Percentiles rank a stretch among this genome's conserved stretches.
phyloP scores from a whole-genome alignment of 1,140 invertebrate species.

The Ylistrum balloti region DNA sequence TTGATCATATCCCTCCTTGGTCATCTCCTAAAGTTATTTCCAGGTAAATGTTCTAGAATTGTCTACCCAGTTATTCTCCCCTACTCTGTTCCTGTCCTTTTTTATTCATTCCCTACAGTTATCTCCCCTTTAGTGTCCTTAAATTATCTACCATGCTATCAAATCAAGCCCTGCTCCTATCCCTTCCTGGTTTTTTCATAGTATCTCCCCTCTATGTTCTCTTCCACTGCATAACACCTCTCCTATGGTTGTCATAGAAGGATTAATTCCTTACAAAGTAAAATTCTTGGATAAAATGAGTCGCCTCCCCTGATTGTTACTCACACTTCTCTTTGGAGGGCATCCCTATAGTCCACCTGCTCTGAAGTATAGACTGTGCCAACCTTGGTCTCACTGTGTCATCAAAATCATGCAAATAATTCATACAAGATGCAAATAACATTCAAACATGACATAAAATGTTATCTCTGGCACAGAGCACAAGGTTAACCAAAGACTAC shows the following conservation, averaged over 20 bases:
- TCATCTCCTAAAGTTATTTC: not conserved
- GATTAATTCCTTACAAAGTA: too few species aligned
- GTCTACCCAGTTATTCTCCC: not conserved
- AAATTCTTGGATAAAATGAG: too few species aligned
- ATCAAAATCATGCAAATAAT: constrained; percentile 1
- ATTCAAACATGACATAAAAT: not conserved
- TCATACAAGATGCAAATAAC: not conserved
- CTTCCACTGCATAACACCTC: not conserved
- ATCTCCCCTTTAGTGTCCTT: not conserved
- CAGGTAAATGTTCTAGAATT: not conserved
- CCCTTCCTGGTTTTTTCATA: not conserved
- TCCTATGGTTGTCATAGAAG: too few species aligned
- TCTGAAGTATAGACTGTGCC: constrained; percentile 50
- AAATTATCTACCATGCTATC: too few species aligned
- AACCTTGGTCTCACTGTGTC: constrained; percentile 45
- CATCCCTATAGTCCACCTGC: constrained; percentile 59
- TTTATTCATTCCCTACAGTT: not conserved
- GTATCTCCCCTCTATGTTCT: not conserved
- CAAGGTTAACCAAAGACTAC: too few species aligned
- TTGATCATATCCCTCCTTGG: too few species aligned
- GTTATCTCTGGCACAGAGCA: too few species aligned
- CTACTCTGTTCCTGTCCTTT: too few species aligned
- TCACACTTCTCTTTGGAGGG: constrained; percentile 46
- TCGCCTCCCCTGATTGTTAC: too few species aligned
- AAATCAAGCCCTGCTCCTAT: not conserved